These are phyloP conservation scores for Caenorhabditis sp. DNA, from an alignment of 2,888 invertebrate genomes.

Conservation along the genomic window DNA sequence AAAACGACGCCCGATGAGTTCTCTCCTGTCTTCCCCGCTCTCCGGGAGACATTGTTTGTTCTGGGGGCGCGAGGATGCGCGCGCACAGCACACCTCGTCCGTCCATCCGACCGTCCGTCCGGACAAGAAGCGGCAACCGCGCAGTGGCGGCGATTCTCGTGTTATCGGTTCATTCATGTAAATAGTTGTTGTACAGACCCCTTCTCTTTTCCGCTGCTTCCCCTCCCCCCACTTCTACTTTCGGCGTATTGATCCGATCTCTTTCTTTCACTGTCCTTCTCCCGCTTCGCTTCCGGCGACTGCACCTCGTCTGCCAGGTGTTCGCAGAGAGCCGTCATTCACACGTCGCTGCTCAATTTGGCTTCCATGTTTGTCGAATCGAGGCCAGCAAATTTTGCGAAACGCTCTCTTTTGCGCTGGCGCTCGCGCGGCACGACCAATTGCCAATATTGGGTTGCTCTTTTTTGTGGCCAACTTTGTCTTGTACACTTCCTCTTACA, in stretches of 20 bases:
- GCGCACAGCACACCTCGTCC: slow-evolving; percentile 22
- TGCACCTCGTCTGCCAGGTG: slow-evolving; percentile 40
- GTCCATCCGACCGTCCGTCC: slow-evolving; percentile 21
- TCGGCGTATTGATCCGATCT: slow-evolving; percentile 27
- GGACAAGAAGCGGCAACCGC: slow-evolving; percentile 29
- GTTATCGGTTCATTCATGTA: slow-evolving; percentile 48
- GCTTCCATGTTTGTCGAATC: slow-evolving; percentile 49
- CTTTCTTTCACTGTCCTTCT: neutral
- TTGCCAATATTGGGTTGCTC: neutral
- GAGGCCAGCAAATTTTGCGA: slow-evolving; percentile 4
- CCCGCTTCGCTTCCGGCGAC: slow-evolving; percentile 13
- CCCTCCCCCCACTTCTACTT: slow-evolving; percentile 3
- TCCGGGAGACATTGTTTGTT: slow-evolving; percentile 38
- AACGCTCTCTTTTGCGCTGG: neutral
- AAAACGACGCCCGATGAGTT: slow-evolving; percentile 25
- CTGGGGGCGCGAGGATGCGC: slow-evolving; percentile 44
- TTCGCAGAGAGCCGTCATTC: slow-evolving; percentile 53
- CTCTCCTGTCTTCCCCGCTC: too few species aligned
- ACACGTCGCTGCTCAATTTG: slow-evolving; percentile 55
- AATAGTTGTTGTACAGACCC: slow-evolving; percentile 50
- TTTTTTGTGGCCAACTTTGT: neutral
- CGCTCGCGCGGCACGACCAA: neutral
- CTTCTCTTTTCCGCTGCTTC: slow-evolving; percentile 1
- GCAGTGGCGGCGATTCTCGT: slow-evolving; percentile 16
- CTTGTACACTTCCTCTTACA: neutral